Percentiles rank a stretch among this genome's conserved stretches.
phyloP scores from a whole-genome alignment of 2,888 invertebrate species.

The Tyria jacobaeae region DNA sequence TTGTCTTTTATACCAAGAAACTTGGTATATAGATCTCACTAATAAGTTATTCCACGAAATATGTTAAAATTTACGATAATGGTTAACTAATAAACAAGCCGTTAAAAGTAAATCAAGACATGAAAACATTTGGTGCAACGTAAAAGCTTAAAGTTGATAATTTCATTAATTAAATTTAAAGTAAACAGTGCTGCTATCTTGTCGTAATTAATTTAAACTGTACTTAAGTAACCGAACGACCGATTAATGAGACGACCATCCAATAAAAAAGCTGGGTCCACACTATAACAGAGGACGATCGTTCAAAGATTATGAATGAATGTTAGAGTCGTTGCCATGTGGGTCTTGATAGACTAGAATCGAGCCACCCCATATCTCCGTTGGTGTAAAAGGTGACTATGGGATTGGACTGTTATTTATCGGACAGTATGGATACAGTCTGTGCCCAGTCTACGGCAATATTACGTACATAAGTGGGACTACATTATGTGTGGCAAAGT shows the following conservation, averaged over 20 bases:
- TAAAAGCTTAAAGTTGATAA: constrained; percentile 23
- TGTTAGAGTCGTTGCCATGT: no score
- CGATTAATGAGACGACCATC: constrained; percentile 11
- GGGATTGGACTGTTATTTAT: no score
- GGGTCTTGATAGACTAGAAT: no score
- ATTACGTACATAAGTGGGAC: no score
- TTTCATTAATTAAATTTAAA: constrained; percentile 26
- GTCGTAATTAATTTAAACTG: constrained; percentile 37
- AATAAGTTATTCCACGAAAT: neutral
- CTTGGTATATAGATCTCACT: no score
- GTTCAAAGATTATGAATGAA: neutral
- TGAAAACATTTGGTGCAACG: neutral
- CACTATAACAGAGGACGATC: neutral
- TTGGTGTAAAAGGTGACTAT: no score
- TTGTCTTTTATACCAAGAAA: no score
- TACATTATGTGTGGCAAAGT: no score
- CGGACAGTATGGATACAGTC: no score
- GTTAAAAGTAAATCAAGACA: constrained; percentile 11
- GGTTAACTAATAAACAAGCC: neutral
- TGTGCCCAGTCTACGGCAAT: no score
- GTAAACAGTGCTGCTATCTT: constrained; percentile 23
- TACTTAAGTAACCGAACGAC: constrained; percentile 8
- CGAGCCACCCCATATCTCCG: no score
- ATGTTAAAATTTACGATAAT: neutral
- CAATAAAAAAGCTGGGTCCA: neutral